These are phyloP conservation scores for Stenodema calcarata DNA, from an alignment of 2,888 invertebrate genomes.

Conservation along the genomic window DNA sequence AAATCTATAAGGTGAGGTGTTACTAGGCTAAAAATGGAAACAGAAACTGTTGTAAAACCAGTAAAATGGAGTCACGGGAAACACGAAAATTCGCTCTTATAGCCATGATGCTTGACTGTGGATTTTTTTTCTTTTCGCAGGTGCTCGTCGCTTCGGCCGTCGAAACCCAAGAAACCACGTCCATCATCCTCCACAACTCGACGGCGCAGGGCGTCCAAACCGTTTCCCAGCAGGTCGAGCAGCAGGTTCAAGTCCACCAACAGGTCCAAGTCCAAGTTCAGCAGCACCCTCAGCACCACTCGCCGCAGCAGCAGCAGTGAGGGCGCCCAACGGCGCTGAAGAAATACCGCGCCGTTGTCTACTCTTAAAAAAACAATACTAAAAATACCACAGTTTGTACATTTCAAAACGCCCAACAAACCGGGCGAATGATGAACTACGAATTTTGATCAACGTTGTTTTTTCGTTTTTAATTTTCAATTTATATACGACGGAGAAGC, in stretches of 20 bases:
- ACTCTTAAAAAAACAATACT: background rate
- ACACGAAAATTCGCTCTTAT: too few relatives aligned
- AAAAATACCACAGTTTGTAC: background rate
- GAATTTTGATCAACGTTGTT: background rate
- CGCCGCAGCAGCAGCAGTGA: slow-evolving; percentile 55
- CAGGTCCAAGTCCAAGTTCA: slow-evolving; percentile 58
- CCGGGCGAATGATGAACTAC: background rate
- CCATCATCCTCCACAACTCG: slow-evolving; percentile 34
- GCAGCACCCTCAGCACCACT: slow-evolving; percentile 58
- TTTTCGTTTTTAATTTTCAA: too few relatives aligned
- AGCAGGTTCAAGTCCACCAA: slow-evolving; percentile 57
- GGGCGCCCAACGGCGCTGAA: slow-evolving; percentile 27
- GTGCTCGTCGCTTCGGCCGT: slow-evolving; percentile 17
- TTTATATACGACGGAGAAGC: background rate
- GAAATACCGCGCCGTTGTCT: slow-evolving; percentile 23
- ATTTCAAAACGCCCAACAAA: background rate
- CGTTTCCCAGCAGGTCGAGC: background rate
- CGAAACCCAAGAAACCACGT: slow-evolving; percentile 33
- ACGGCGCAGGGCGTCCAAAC: slow-evolving; percentile 32
- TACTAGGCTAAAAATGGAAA: too few relatives aligned
- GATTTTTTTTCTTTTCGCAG: background rate
- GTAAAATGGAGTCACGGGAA: too few relatives aligned
- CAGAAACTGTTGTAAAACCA: too few relatives aligned
- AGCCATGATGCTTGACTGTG: background rate
- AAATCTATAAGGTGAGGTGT: too few relatives aligned